A percentile compares a stretch with the other conserved stretches of the same genome.
These are phyloP conservation scores for Ammodytes dubius DNA, from an alignment of 2,113 vertebrate species.

Conservation along the genomic window DNA sequence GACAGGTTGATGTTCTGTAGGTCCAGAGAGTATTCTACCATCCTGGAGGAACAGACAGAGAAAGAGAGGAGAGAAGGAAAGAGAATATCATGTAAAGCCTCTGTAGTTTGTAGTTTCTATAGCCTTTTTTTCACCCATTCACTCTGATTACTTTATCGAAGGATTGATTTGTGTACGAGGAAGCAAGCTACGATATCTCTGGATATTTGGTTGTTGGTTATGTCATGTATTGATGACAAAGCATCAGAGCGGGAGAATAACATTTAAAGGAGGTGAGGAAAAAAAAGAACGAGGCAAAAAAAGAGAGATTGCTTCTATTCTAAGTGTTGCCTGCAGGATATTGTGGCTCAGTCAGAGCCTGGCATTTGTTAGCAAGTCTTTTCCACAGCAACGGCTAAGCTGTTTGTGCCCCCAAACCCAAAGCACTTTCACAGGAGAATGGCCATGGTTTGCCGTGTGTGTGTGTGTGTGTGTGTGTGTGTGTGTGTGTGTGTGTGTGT, in stretches of 20 bases:
- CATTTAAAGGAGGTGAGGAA: conserved; percentile 58
- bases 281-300: conserved; percentile 29
- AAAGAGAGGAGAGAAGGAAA: conserved; percentile 1
- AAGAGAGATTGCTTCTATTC: conserved; percentile 65
- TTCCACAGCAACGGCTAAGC: conserved; percentile 71
- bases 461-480: conserved; percentile 18
- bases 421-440: conserved; percentile 74
- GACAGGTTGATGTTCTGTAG: conserved; percentile 99
- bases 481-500: conserved; percentile 22
- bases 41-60: conserved; percentile 81
- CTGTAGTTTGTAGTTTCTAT: neutral
- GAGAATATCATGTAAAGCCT: conserved; percentile 8
- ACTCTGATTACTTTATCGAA: too few species aligned
- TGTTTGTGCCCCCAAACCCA: conserved; percentile 75
- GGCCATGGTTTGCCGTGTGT: conserved; percentile 17
- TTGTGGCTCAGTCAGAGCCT: conserved; percentile 73
- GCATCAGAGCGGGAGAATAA: conserved; percentile 60
- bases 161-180: too few species aligned
- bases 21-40: conserved; percentile 98
- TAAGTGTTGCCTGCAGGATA: conserved; percentile 76
- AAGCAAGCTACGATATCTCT: too few species aligned
- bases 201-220: too few species aligned
- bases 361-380: conserved; percentile 80
- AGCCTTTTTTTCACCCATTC: too few species aligned
- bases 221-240: conserved; percentile 45